Conservation (phyloP, 2,888 invertebrate species). For the Dexiosoma caninum region DNA sequence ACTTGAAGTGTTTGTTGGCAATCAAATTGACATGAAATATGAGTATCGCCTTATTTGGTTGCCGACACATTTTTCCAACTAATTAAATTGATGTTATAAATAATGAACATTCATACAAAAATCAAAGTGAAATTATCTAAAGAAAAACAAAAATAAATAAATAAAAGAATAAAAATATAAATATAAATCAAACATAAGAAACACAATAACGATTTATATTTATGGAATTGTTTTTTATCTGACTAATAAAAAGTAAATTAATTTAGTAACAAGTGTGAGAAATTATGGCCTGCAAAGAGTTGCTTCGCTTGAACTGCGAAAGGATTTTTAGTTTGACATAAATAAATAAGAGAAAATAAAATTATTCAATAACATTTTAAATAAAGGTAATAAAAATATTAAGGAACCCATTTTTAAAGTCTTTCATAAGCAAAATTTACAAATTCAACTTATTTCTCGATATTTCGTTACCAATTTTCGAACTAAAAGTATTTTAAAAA, state of each 20-base stretch:
- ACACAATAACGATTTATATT: slow-evolving; percentile 30
- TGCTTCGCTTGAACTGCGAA: not conserved
- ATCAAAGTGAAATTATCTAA: slow-evolving; percentile 21
- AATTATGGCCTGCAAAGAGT: not conserved
- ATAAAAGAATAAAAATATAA: too few relatives aligned
- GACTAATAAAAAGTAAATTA: slow-evolving; percentile 60
- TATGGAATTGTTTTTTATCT: slow-evolving; percentile 57
- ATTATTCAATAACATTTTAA: not conserved
- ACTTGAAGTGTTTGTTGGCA: slow-evolving; percentile 64
- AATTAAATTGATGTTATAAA: slow-evolving; percentile 63
- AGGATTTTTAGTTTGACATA: not conserved
- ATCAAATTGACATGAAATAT: slow-evolving; percentile 64
- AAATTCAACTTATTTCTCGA: too few relatives aligned
- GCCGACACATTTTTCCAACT: slow-evolving; percentile 53
- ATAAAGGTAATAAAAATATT: not conserved
- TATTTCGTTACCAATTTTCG: too few relatives aligned
- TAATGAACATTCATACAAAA: slow-evolving; percentile 56
- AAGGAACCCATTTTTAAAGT: not conserved
- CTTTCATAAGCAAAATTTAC: not conserved
- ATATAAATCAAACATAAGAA: not conserved
- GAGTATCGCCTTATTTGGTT: slow-evolving; percentile 56
- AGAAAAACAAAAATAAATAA: not conserved
- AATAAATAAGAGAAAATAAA: not conserved
- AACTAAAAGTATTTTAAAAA: too few relatives aligned
- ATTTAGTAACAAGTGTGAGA: slow-evolving; percentile 38